phyloP scores from a whole-genome alignment of 2,888 invertebrate species.

The Oeneis ivallda region DNA sequence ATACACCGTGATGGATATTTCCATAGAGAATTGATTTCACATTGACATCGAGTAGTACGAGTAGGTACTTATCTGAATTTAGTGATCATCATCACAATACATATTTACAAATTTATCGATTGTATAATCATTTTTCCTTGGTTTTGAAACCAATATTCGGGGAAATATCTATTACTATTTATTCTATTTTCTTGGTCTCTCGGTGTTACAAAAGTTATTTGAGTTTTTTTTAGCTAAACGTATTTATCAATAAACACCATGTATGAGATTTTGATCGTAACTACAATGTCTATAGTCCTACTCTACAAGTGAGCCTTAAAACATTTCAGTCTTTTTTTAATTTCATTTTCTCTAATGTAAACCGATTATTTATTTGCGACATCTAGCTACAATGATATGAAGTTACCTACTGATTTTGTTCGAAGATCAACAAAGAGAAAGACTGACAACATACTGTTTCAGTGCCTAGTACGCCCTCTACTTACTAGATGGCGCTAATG shows the following conservation, averaged over 20 bases:
- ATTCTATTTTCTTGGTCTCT: too few relatives aligned
- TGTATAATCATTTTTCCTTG: background rate
- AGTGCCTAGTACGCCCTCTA: background rate
- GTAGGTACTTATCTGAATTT: too few relatives aligned
- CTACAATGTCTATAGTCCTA: too few relatives aligned
- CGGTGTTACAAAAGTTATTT: too few relatives aligned
- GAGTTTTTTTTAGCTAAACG: too few relatives aligned
- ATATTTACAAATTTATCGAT: too few relatives aligned
- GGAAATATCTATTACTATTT: too few relatives aligned
- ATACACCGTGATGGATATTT: slow-evolving; percentile 14
- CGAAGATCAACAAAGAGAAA: background rate
- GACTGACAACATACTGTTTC: background rate
- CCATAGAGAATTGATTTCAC: slow-evolving; percentile 20
- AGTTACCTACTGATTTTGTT: background rate
- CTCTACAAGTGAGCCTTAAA: too few relatives aligned
- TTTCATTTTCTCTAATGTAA: background rate
- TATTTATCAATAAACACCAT: too few relatives aligned
- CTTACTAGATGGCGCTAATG: slow-evolving; percentile 11
- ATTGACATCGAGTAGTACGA: slow-evolving; percentile 9
- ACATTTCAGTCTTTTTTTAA: background rate
- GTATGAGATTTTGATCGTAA: too few relatives aligned
- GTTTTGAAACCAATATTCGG: background rate
- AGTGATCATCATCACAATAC: too few relatives aligned
- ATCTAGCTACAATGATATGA: background rate
- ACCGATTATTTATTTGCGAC: background rate